Evolutionary conservation across 2,888 invertebrate genomes (phyloP).

Genomic region (Lomographa bimaculata): DNA sequence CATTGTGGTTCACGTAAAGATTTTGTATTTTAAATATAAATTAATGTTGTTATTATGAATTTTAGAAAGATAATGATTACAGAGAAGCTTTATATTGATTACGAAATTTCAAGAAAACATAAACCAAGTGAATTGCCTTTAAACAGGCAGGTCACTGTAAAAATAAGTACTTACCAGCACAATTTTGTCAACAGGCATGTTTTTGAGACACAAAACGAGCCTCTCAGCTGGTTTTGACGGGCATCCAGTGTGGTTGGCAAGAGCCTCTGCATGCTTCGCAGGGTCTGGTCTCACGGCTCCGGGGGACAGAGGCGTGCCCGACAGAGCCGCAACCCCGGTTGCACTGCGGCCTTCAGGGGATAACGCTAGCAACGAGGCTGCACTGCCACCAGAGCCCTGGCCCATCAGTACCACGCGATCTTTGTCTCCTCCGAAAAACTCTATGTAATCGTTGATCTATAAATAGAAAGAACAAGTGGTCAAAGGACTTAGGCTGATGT

Average conservation of each 20-base stretch:
- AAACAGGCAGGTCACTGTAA: too few relatives aligned
- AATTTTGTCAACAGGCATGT: slow-evolving; percentile 69
- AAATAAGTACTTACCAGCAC: slow-evolving; percentile 51
- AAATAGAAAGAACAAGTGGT: slow-evolving; percentile 23
- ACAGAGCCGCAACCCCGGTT: slow-evolving; percentile 88
- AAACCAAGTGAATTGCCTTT: too few relatives aligned
- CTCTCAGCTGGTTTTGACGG: slow-evolving; percentile 82
- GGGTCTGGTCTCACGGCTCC: slow-evolving; percentile 87
- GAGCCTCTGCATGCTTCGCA: slow-evolving; percentile 80
- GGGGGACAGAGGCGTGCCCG: slow-evolving; percentile 88
- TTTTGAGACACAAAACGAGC: slow-evolving; percentile 86
- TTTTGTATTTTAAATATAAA: too few relatives aligned
- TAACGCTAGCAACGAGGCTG: slow-evolving; percentile 87
- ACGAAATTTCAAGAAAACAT: too few relatives aligned
- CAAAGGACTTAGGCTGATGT: too few relatives aligned
- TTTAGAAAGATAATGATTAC: too few relatives aligned
- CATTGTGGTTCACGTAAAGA: too few relatives aligned
- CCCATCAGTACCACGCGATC: slow-evolving; percentile 88
- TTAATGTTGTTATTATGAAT: too few relatives aligned
- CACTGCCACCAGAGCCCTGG: slow-evolving; percentile 90
- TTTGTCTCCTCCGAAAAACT: slow-evolving; percentile 90
- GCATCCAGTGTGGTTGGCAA: slow-evolving; percentile 86
- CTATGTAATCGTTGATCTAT: slow-evolving; percentile 86
- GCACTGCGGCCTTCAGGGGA: slow-evolving; percentile 85
- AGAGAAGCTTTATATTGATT: too few relatives aligned